Conservation (phyloP, 2,888 invertebrate genomes). For the Chrysina gloriosa region DNA sequence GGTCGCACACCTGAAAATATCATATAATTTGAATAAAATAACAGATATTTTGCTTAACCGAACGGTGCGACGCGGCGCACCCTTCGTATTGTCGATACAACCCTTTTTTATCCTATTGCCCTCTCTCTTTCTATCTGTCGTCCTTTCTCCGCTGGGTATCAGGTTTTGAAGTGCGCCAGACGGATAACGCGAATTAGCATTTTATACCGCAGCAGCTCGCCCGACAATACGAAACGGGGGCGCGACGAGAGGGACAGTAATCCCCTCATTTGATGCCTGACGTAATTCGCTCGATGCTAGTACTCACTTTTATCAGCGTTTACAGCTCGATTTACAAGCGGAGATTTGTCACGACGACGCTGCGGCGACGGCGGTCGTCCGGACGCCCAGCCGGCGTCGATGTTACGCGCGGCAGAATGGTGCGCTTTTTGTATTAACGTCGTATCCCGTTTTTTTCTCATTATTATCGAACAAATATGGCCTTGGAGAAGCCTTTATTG, state of each 20-base stretch:
- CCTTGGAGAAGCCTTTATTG: too few species aligned
- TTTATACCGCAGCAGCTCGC: slow-evolving; percentile 46
- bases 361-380: neutral
- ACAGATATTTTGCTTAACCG: neutral
- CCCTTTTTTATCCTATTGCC: neutral
- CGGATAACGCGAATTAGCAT: slow-evolving; percentile 44
- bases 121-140: neutral
- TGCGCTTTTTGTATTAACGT: too few species aligned
- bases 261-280: slow-evolving; percentile 49
- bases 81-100: neutral
- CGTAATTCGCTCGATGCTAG: slow-evolving; percentile 12
- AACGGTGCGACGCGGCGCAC: neutral
- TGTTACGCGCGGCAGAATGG: too few species aligned
- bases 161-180: slow-evolving; percentile 16
- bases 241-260: slow-evolving; percentile 36
- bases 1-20: neutral
- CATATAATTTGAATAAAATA: neutral
- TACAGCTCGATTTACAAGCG: slow-evolving; percentile 1
- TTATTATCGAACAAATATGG: too few species aligned
- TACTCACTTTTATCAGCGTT: slow-evolving; percentile 17
- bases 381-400: too few species aligned
- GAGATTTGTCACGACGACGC: neutral
- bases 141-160: slow-evolving; percentile 11
- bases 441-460: too few species aligned
- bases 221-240: neutral